Conservation (phyloP, 2,888 invertebrate genomes). For the Sympetrum striolatum region DNA sequence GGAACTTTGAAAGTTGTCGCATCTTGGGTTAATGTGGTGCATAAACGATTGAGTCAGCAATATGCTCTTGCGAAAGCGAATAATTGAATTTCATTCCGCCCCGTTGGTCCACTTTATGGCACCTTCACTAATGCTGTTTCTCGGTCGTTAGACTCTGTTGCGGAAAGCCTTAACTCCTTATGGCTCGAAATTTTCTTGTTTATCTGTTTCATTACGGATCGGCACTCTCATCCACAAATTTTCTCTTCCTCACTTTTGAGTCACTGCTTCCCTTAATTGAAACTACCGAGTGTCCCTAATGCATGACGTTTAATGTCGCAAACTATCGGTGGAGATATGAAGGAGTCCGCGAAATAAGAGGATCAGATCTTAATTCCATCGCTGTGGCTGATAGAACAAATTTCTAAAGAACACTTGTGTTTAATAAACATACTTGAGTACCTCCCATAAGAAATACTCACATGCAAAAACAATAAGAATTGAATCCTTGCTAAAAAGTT, state of each 20-base stretch:
- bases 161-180: not conserved
- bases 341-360: not conserved
- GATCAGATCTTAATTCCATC: too few relatives aligned
- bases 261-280: not conserved
- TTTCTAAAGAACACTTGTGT: too few relatives aligned
- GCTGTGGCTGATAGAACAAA: too few relatives aligned
- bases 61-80: not conserved
- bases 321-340: not conserved
- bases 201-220: not conserved
- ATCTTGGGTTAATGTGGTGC: not conserved
- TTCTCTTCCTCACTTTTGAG: not conserved
- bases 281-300: not conserved
- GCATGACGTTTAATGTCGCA: not conserved
- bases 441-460: too few relatives aligned
- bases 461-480: too few relatives aligned
- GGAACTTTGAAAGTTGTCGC: not conserved
- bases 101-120: slow-evolving; percentile 19
- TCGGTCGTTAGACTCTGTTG: not conserved
- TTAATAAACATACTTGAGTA: too few relatives aligned
- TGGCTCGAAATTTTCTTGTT: slow-evolving; percentile 8
- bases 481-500: too few relatives aligned
- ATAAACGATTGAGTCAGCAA: slow-evolving; percentile 6
- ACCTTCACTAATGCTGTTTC: not conserved
- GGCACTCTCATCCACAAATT: not conserved
- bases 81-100: not conserved